These are phyloP conservation scores for Phaetusa simplex DNA, from an alignment of 2,113 vertebrate genomes.

Conservation along the genomic window DNA sequence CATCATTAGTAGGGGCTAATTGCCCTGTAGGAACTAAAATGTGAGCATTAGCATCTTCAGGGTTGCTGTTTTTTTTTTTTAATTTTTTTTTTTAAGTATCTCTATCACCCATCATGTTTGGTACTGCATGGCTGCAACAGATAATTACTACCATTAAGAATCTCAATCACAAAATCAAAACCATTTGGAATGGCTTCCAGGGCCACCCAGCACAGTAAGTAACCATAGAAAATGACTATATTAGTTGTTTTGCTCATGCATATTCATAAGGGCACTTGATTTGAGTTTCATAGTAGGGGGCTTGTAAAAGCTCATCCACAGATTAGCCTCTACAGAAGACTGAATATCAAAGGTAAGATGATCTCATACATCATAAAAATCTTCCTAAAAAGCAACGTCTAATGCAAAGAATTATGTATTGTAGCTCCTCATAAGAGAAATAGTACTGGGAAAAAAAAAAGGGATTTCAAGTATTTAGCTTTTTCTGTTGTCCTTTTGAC, in stretches of 20 bases:
- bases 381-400: background rate
- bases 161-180: slow-evolving; percentile 77
- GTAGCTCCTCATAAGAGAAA: background rate
- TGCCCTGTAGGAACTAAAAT: slow-evolving; percentile 73
- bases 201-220: slow-evolving; percentile 76
- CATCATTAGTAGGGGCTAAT: slow-evolving; percentile 78
- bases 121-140: slow-evolving; percentile 74
- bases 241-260: slow-evolving; percentile 67
- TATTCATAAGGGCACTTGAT: slow-evolving; percentile 76
- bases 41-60: slow-evolving; percentile 71
- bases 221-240: slow-evolving; percentile 68
- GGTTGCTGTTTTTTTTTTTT: background rate
- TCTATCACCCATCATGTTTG: slow-evolving; percentile 70
- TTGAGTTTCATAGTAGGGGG: slow-evolving; percentile 66
- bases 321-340: slow-evolving; percentile 62
- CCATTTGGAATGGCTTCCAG: slow-evolving; percentile 76
- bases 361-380: background rate
- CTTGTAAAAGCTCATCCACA: slow-evolving; percentile 68
- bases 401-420: slow-evolving; percentile 10
- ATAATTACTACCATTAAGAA: slow-evolving; percentile 80
- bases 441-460: background rate
- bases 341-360: slow-evolving; percentile 63
- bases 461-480: background rate
- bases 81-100: slow-evolving; percentile 58
- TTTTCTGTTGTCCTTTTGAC: background rate